A percentile compares a stretch with the other conserved stretches of the same genome.
Conservation (phyloP, 2,888 invertebrate species). For the Cheilosia vernalis region DNA sequence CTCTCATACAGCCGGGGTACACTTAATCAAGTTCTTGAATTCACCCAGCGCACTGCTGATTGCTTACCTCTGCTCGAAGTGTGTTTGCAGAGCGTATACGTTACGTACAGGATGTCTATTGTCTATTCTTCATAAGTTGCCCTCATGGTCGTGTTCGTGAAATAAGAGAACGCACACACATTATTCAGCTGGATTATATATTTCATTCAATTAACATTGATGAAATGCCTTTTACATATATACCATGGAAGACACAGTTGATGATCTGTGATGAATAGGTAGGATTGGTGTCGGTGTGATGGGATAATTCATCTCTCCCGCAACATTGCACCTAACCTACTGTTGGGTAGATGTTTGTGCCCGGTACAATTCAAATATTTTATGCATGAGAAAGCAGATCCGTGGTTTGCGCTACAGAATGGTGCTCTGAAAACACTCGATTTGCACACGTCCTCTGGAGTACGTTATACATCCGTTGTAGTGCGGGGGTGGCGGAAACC, state of each 20-base stretch:
- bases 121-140: conserved; percentile 10
- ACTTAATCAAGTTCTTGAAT: conserved; percentile 66
- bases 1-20: conserved; percentile 27
- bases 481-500: too few relatives aligned
- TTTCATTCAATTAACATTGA: conserved; percentile 68
- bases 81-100: not conserved
- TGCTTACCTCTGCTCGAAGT: conserved; percentile 20
- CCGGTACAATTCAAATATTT: conserved; percentile 36
- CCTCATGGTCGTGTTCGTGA: conserved; percentile 18
- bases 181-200: conserved; percentile 15
- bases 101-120: not conserved
- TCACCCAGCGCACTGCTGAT: conserved; percentile 47
- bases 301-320: conserved; percentile 28
- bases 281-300: conserved; percentile 23
- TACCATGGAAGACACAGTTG: conserved; percentile 19
- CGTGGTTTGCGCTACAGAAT: not conserved
- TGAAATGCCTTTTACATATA: conserved; percentile 53
- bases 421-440: conserved; percentile 12
- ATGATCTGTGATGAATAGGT: conserved; percentile 34
- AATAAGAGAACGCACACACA: conserved; percentile 47
- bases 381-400: conserved; percentile 42
- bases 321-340: not conserved
- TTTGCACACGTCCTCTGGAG: conserved; percentile 13
- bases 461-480: too few relatives aligned
- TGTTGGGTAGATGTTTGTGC: not conserved